Evolutionary conservation across 2,113 vertebrate genomes (phyloP), one percentile per base, ranked within the genome.

Genomic region (Neoarius graeffei): DNA sequence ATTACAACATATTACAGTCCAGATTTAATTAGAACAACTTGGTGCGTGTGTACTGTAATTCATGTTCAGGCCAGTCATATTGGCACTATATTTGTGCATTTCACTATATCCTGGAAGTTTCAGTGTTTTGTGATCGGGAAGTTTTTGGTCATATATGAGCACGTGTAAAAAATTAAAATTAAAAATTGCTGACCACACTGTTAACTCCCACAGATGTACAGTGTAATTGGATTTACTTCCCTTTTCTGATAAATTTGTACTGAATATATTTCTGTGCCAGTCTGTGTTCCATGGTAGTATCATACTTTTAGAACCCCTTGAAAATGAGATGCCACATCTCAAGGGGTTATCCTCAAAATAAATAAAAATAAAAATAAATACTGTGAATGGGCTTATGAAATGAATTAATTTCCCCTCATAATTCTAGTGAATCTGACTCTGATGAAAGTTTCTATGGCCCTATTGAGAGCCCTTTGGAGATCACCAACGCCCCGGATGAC

Each of bases 361-460:
- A n/a, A n/a, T n/a, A n/a, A n/a, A n/a, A n/a, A n/a, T n/a, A n/a
- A n/a, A n/a, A n/a, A n/a, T n/a, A n/a, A n/a, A n/a, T n/a, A n/a
- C 1, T 30, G 14, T 83, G 69, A 11, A 71, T 7, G 13, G 8
- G 27, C 3, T 10, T 13, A 2, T 3, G n/a, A 6, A 74, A 83
- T 30, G 0, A 19, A 71, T 56, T 48, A 19, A 71, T 82, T 73
- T 71, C 3, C 85, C 87, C 83, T 86, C 20, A 87, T 81, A 91
- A 0, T 93, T 83, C 19, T 91, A 99, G 98, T 73, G 97, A 98
- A 90, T 96, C 95, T 1, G 96, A 96, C 88, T 97, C 96, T 0
- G 98, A 99, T 91, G 98, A 99, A 89, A 98, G 97, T 91, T 97
- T 99, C 94, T 99, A 99, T 0, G 98, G 97, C 0, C 95, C 96